Conservation (phyloP, 2,888 invertebrate genomes). For the Resseliella maxima region DNA sequence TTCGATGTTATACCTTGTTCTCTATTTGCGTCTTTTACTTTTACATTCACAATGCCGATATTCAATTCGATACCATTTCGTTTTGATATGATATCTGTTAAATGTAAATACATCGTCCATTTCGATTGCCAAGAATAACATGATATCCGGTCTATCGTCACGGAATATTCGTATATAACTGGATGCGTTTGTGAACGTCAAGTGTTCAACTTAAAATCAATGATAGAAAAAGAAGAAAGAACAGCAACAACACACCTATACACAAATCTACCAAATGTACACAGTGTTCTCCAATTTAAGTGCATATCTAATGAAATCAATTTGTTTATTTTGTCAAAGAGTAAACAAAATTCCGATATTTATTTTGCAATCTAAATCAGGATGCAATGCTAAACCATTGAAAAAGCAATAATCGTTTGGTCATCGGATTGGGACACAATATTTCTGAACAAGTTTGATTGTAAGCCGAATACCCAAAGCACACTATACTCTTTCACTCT, state of each 20-base stretch:
- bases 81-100: neutral
- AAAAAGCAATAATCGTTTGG: neutral
- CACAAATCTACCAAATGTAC: no score
- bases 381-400: neutral
- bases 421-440: no score
- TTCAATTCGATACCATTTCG: neutral
- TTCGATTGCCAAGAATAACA: neutral
- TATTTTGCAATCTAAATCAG: neutral
- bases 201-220: neutral
- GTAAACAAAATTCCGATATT: neutral
- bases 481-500: no score
- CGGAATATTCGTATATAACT: neutral
- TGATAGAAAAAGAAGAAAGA: neutral
- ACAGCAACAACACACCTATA: no score
- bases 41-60: neutral
- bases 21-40: no score
- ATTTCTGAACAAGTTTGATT: no score
- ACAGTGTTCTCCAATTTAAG: neutral
- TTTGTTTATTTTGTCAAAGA: slow-evolving; percentile 34
- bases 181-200: neutral
- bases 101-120: neutral
- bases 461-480: no score
- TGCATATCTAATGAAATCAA: slow-evolving; percentile 11
- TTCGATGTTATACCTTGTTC: no score
- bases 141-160: neutral